phyloP scores from a whole-genome alignment of 2,888 invertebrate species.

The Onchidella celtica region DNA sequence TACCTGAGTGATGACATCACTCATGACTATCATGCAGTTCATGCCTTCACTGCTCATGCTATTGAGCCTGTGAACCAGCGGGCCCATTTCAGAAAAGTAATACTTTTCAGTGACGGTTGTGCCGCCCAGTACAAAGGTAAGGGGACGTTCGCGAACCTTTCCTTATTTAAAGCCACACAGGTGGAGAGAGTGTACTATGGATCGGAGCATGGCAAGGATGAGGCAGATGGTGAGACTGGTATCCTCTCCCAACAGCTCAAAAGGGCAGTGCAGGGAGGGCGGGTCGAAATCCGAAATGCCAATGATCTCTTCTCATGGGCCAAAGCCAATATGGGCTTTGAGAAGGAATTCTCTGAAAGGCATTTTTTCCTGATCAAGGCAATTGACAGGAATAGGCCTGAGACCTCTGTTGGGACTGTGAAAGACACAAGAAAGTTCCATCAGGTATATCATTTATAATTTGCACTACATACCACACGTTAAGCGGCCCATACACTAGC shows the following conservation, averaged over 20 bases:
- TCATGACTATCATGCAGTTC: conserved; percentile 28
- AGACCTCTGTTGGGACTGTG: not conserved
- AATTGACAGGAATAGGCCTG: conserved; percentile 3
- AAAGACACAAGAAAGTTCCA: not conserved
- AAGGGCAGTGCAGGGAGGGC: not conserved
- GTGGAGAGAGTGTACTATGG: conserved; percentile 23
- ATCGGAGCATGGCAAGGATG: conserved; percentile 28
- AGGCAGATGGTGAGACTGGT: conserved; percentile 34
- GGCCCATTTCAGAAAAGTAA: not conserved
- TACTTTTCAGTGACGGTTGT: conserved; percentile 20
- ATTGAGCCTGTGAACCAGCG: not conserved
- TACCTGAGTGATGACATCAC: conserved; percentile 10
- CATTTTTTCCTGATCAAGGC: not conserved
- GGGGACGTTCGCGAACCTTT: conserved; percentile 20
- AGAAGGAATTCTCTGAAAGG: not conserved
- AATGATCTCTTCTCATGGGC: not conserved
- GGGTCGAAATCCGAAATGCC: not conserved
- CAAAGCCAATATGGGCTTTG: not conserved
- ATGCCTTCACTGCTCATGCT: not conserved
- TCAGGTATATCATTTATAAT: not conserved
- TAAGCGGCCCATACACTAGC: too few species aligned
- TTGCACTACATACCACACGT: not conserved
- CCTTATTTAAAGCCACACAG: not conserved
- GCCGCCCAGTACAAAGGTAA: conserved; percentile 24
- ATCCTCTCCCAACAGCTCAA: not conserved